A percentile compares a stretch with the other conserved stretches of the same genome.
These are phyloP conservation scores for Dicaeum eximium DNA, from an alignment of 2,113 vertebrate species.

Conservation along the genomic window DNA sequence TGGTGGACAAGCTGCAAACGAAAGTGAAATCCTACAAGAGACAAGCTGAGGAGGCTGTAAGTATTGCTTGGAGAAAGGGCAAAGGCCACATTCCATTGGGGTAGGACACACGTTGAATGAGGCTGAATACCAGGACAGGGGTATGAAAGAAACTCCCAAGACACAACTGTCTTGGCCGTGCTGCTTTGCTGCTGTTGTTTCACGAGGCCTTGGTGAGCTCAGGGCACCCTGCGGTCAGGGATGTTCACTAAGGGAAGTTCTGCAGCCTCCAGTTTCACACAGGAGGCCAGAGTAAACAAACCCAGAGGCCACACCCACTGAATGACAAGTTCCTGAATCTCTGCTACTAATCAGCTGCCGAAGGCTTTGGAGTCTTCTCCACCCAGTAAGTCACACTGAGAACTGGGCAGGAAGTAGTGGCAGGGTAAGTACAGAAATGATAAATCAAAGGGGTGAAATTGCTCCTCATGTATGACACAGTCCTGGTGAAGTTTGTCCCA, in stretches of 20 bases:
- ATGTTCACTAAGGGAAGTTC: neutral
- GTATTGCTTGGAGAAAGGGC: neutral
- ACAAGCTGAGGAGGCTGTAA: constrained; percentile 87
- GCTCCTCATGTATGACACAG: fast-evolving
- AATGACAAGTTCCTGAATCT: neutral
- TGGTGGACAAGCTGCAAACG: constrained; percentile 83
- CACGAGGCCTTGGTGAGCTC: neutral
- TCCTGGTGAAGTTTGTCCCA: neutral
- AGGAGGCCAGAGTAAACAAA: neutral
- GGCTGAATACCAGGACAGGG: neutral
- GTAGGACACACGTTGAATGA: too few relatives aligned
- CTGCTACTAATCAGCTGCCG: neutral
- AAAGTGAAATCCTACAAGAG: constrained; percentile 93
- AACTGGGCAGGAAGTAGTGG: neutral
- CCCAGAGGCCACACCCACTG: neutral
- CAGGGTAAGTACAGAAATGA: neutral
- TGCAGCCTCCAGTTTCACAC: neutral
- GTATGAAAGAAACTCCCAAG: neutral
- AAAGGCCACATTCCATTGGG: too few relatives aligned
- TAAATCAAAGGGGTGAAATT: fast-evolving
- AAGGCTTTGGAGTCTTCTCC: neutral
- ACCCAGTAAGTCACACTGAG: fast-evolving
- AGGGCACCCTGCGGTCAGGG: neutral
- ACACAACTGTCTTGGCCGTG: neutral
- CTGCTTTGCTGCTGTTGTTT: neutral